A percentile compares a stretch with the other conserved stretches of the same genome.
Conservation (phyloP, 2,888 invertebrate species). For the Acanthoscelides obtectus region DNA sequence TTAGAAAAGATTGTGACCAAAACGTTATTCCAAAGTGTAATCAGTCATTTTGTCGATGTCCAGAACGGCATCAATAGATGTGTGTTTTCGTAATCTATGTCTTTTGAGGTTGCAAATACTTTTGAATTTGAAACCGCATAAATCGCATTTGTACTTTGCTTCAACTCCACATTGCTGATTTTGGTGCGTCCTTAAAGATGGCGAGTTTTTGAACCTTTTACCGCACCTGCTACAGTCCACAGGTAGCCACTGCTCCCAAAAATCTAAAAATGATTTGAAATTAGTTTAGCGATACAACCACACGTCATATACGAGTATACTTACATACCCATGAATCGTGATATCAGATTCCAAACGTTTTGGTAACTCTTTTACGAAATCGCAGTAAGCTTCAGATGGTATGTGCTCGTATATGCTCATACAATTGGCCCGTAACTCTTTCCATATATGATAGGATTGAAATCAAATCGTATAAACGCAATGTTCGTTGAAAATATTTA, state of each 20-base stretch:
- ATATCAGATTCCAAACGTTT: too few relatives aligned
- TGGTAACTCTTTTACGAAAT: too few relatives aligned
- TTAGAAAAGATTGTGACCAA: too few relatives aligned
- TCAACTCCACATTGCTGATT: not conserved
- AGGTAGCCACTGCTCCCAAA: not conserved
- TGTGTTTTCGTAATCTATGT: not conserved
- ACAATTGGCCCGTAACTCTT: too few relatives aligned
- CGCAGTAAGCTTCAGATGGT: too few relatives aligned
- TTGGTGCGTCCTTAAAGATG: not conserved
- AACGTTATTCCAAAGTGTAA: not conserved
- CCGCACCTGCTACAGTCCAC: not conserved
- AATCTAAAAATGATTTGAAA: not conserved
- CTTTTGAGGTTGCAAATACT: not conserved
- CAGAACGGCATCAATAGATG: not conserved
- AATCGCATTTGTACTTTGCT: not conserved
- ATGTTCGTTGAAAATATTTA: not conserved
- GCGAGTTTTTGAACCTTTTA: not conserved
- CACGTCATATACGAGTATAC: too few relatives aligned
- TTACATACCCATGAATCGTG: too few relatives aligned
- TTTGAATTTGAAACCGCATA: not conserved
- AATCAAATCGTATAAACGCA: too few relatives aligned
- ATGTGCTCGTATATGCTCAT: too few relatives aligned
- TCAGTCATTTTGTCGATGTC: not conserved
- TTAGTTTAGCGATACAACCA: too few relatives aligned
- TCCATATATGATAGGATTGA: too few relatives aligned